Evolutionary conservation across 2,113 vertebrate species (phyloP), one percentile per base, ranked within the genome.

Genomic region (Cranoglanis bouderius): DNA sequence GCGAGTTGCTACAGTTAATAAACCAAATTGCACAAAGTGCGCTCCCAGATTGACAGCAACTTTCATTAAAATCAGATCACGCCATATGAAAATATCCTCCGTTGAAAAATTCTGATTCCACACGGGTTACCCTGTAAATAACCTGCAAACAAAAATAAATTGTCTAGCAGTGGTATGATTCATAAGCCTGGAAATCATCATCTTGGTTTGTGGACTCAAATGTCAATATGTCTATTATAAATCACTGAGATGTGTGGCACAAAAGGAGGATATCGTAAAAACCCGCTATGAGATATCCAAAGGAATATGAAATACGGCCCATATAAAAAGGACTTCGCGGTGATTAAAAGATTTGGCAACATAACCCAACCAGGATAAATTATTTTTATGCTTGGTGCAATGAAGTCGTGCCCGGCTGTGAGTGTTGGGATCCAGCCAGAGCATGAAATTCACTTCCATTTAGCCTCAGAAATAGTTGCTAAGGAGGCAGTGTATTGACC

Each of bases 1-100:
- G 89, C 92, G 92, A 46, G 32, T 92, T 93, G 92, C 92, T 91
- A 90, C 89, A 92, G 91, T 90, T 85, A 91, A 91, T 91, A 91
- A 91, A 94, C 88, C 43, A 46, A 89, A 93, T 93, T 91, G 91
- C 90, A 92, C 81, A 93, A 92, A 92, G 93, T 93, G 93, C 86
- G 92, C 83, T 90, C 29, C 63, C 46, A 91, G 93, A 94, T 92
- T 95, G 94, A 95, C 93, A 95, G 94, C 92, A 92, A 91, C 93
- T 94, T 95, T 96, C 94, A 94, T 92, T 95, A 94, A 94, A 94
- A 95, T 93, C 93, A 92, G 91, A 94, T 94, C 92, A 93, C 93
- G 91, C 83, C 24, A 40, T 92, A 94, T 94, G 93, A 94, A 95
- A 95, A 95, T 94, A 94, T 92, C 92, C 90, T 91, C 85, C 89